phyloP scores from a whole-genome alignment of 2,113 vertebrate genomes.

The Apteryx mantelli region DNA sequence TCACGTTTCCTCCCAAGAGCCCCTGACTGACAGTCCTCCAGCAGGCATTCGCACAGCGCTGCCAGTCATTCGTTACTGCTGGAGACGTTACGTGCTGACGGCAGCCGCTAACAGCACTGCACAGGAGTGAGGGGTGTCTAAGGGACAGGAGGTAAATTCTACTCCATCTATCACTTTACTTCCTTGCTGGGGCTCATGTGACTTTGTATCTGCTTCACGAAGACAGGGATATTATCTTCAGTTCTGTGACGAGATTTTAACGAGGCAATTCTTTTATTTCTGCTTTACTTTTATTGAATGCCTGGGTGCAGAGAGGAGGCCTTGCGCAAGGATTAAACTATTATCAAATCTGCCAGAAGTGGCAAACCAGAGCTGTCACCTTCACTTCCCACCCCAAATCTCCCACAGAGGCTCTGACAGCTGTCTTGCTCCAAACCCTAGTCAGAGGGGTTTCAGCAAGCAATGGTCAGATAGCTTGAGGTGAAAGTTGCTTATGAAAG shows the following conservation, averaged over 20 bases:
- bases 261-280: background rate
- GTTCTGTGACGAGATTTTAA: slow-evolving; percentile 36
- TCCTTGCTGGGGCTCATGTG: background rate
- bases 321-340: background rate
- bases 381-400: background rate
- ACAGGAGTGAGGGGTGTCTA: background rate
- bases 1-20: fast-evolving
- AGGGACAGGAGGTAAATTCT: background rate
- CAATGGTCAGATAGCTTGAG: background rate
- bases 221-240: background rate
- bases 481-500: background rate
- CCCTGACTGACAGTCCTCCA: slow-evolving; percentile 19
- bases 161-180: background rate
- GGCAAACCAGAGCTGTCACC: background rate
- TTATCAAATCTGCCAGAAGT: background rate
- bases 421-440: background rate
- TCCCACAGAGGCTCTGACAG: background rate
- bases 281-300: background rate
- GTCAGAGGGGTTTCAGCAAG: background rate
- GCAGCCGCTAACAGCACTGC: fast-evolving
- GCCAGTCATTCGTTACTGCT: slow-evolving; percentile 15
- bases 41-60: background rate
- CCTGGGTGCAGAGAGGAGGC: background rate
- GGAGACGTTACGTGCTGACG: background rate
- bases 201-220: background rate